phyloP scores from a whole-genome alignment of 2,797 vertebrate species.

The Vespertilio murinus region DNA sequence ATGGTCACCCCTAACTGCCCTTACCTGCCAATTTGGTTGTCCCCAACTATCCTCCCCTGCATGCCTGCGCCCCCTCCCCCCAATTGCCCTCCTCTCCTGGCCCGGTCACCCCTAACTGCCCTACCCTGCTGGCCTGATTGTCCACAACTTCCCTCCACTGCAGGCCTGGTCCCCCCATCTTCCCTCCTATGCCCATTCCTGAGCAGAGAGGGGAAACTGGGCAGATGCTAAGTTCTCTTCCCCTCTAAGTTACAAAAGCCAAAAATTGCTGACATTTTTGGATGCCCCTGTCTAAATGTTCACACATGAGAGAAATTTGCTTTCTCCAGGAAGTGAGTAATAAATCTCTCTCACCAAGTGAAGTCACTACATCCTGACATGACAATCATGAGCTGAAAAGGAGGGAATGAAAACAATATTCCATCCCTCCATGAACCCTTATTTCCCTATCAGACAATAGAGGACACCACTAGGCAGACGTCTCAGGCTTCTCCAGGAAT shows the following conservation, averaged over 20 bases:
- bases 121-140: too few relatives aligned
- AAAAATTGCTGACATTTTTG: slow-evolving; percentile 24
- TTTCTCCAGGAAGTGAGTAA: slow-evolving; percentile 54
- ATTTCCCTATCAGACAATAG: background rate
- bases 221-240: slow-evolving; percentile 29
- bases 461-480: background rate
- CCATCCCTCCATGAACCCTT: background rate
- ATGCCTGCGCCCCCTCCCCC: too few relatives aligned
- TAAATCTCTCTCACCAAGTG: slow-evolving; percentile 56
- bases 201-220: background rate
- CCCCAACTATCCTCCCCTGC: too few relatives aligned
- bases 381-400: background rate
- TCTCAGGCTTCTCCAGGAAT: background rate
- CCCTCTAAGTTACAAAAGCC: slow-evolving; percentile 28
- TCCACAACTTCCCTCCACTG: too few relatives aligned
- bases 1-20: too few relatives aligned
- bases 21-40: too few relatives aligned
- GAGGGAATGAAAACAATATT: background rate
- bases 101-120: too few relatives aligned
- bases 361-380: slow-evolving; percentile 47
- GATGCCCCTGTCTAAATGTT: slow-evolving; percentile 7
- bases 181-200: too few relatives aligned
- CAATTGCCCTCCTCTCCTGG: too few relatives aligned
- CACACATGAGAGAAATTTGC: slow-evolving; percentile 60
- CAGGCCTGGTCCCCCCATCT: too few relatives aligned